These are phyloP conservation scores for Trichonephila clavata DNA, from an alignment of 1,140 invertebrate species.

Conservation along the genomic window DNA sequence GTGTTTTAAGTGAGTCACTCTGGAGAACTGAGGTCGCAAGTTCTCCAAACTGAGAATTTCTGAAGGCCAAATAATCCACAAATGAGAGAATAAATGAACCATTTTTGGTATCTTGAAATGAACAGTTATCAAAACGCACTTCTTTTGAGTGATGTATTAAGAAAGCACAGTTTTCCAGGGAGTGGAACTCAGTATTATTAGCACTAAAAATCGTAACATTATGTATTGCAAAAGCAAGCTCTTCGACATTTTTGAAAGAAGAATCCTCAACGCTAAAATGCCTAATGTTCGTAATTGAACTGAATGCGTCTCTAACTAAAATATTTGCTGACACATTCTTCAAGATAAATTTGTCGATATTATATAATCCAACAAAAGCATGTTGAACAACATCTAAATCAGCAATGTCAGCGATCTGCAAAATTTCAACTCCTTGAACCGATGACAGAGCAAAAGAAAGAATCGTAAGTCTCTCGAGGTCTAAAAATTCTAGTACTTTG, in stretches of 20 bases:
- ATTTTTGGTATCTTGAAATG: constrained; percentile 13
- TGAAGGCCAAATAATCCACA: background rate
- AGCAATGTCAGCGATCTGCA: constrained; percentile 2
- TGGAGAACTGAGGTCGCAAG: background rate
- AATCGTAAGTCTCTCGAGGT: constrained; percentile 3
- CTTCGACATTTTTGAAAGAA: background rate
- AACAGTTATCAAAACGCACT: constrained; percentile 3
- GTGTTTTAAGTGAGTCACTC: background rate
- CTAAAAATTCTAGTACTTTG: background rate
- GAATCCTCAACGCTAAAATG: background rate
- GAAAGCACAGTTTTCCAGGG: background rate
- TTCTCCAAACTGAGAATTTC: background rate
- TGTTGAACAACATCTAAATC: constrained; percentile 10
- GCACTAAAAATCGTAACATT: background rate
- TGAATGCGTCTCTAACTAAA: background rate
- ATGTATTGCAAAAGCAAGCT: constrained; percentile 9
- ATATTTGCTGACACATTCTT: background rate
- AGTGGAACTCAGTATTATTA: background rate
- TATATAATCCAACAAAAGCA: background rate
- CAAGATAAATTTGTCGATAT: background rate
- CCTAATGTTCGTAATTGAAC: background rate
- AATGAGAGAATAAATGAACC: background rate
- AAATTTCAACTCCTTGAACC: background rate
- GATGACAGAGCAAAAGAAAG: background rate
- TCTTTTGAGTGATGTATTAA: background rate